phyloP scores from a whole-genome alignment of 2,113 vertebrate species.

The Sterrhoptilus dennistouni region DNA sequence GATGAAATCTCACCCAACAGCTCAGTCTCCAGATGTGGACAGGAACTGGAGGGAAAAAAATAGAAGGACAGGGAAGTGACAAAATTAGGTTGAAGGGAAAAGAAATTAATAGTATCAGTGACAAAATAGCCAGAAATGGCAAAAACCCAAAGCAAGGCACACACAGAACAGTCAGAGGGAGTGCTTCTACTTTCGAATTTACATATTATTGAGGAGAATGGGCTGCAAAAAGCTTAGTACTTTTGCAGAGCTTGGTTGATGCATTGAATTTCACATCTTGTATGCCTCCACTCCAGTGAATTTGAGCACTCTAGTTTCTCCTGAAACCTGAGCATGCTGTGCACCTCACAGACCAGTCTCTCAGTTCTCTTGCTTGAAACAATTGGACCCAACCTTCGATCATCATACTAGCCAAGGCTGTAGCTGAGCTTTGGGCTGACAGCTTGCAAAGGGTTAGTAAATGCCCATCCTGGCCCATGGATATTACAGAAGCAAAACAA shows the following conservation, averaged over 20 bases:
- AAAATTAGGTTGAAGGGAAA: not conserved
- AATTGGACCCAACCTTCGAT: not conserved
- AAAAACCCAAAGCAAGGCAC: not conserved
- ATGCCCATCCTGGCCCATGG: not conserved
- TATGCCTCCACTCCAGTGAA: not conserved
- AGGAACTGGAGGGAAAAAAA: not conserved
- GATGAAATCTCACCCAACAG: not conserved
- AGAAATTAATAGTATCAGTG: not conserved
- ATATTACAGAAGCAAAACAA: not conserved
- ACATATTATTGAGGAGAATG: not conserved
- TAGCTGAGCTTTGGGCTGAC: not conserved
- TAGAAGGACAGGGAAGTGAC: not conserved
- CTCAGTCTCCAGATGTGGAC: not conserved
- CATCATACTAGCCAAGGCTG: not conserved
- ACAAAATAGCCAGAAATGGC: not conserved
- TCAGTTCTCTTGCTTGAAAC: not conserved
- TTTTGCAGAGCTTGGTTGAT: not conserved
- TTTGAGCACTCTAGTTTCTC: not conserved
- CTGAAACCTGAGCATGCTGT: not conserved
- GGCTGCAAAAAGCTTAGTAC: not conserved
- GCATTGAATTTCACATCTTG: not conserved
- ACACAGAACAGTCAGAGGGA: not conserved
- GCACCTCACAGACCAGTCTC: not conserved
- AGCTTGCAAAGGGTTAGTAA: not conserved
- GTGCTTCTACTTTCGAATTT: not conserved